phyloP scores from a whole-genome alignment of 1,140 invertebrate species.

The Diuraphis noxia region DNA sequence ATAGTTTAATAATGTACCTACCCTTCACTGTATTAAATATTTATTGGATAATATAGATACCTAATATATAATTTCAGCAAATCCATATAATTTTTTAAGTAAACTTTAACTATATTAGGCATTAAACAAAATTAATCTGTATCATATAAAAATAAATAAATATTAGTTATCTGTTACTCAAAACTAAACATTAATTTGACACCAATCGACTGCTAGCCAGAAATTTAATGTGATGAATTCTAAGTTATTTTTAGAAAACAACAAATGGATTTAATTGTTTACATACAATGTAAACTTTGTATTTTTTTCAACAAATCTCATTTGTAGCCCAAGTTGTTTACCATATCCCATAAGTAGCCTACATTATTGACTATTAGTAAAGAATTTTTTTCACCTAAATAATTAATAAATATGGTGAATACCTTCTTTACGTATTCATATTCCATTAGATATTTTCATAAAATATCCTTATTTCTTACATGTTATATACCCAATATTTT shows the following conservation, averaged over 20 bases:
- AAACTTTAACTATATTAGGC: background rate
- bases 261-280: conserved; percentile 13
- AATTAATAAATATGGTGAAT: background rate
- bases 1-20: too few relatives aligned
- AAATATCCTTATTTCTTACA: background rate
- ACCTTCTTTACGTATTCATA: background rate
- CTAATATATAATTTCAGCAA: background rate
- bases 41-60: too few relatives aligned
- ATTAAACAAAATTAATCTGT: background rate
- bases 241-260: conserved; percentile 10
- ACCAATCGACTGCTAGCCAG: background rate
- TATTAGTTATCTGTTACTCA: background rate
- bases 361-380: background rate
- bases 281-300: background rate
- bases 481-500: background rate
- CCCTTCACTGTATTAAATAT: too few relatives aligned
- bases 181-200: background rate
- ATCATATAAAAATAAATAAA: background rate
- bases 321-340: background rate
- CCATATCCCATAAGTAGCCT: background rate
- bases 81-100: background rate
- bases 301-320: background rate
- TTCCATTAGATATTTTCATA: background rate
- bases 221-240: conserved; percentile 17
- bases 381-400: background rate